phyloP scores from a whole-genome alignment of 2,888 invertebrate genomes.

The Mesorhabditis belari region DNA sequence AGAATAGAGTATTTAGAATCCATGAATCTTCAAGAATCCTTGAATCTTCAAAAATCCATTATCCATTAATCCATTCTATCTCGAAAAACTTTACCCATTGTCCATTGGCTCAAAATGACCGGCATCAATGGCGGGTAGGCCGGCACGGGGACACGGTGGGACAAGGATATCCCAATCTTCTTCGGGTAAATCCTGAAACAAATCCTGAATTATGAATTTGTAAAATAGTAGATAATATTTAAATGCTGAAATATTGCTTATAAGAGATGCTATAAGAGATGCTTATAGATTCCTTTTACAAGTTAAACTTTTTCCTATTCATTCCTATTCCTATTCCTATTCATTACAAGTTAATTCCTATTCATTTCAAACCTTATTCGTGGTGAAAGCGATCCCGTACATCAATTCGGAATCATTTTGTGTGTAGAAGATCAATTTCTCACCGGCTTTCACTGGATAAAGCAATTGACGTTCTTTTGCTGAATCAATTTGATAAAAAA shows the following conservation, averaged over 20 bases:
- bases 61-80: neutral
- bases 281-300: too few relatives aligned
- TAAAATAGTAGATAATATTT: neutral
- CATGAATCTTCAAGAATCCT: too few relatives aligned
- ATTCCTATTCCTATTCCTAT: too few relatives aligned
- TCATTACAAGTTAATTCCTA: too few relatives aligned
- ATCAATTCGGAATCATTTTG: conserved; percentile 31
- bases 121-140: conserved; percentile 28
- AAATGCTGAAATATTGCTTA: neutral
- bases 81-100: conserved; percentile 12
- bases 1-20: neutral
- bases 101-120: conserved; percentile 26
- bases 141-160: conserved; percentile 26
- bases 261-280: neutral
- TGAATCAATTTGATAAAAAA: conserved; percentile 1
- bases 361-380: conserved; percentile 21
- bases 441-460: conserved; percentile 20
- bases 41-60: neutral
- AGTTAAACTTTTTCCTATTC: too few relatives aligned
- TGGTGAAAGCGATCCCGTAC: conserved; percentile 23
- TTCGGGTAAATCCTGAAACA: conserved; percentile 2
- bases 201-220: conserved; percentile 3
- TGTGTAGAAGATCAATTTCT: conserved; percentile 23
- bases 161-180: conserved; percentile 19
- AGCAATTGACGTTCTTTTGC: conserved; percentile 18